Conservation (phyloP, 2,113 vertebrate species). For the Gadus macrocephalus region DNA sequence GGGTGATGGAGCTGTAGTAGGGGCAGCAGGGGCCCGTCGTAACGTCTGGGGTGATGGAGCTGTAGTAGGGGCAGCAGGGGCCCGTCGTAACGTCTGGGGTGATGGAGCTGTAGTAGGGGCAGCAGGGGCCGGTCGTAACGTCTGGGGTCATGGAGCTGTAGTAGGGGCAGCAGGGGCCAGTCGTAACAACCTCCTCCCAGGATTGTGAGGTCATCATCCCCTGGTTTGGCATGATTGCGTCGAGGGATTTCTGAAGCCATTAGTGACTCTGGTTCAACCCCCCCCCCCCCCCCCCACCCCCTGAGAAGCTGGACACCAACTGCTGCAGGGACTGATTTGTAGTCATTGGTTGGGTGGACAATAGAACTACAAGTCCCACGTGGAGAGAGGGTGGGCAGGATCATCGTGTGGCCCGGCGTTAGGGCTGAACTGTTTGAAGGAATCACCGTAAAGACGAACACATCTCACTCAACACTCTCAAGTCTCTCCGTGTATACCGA, state of each 20-base stretch:
- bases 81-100: no score
- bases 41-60: no score
- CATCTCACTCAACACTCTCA: no score
- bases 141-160: no score
- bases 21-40: no score
- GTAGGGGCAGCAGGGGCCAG: no score
- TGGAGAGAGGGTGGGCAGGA: not conserved
- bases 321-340: conserved; percentile 7
- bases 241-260: not conserved
- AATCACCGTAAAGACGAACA: no score
- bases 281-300: not conserved
- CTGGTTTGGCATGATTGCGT: not conserved
- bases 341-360: not conserved
- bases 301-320: not conserved
- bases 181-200: no score
- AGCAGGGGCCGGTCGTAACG: no score
- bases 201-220: no score
- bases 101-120: not conserved
- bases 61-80: no score
- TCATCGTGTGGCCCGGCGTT: not conserved
- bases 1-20: no score
- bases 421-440: not conserved
- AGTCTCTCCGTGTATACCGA: not conserved
- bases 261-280: conserved; percentile 19
- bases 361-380: not conserved